Evolutionary conservation across 2,797 vertebrate species (phyloP), one percentile per base, ranked within the genome.

Genomic region (Enteromius trimaculatus): DNA sequence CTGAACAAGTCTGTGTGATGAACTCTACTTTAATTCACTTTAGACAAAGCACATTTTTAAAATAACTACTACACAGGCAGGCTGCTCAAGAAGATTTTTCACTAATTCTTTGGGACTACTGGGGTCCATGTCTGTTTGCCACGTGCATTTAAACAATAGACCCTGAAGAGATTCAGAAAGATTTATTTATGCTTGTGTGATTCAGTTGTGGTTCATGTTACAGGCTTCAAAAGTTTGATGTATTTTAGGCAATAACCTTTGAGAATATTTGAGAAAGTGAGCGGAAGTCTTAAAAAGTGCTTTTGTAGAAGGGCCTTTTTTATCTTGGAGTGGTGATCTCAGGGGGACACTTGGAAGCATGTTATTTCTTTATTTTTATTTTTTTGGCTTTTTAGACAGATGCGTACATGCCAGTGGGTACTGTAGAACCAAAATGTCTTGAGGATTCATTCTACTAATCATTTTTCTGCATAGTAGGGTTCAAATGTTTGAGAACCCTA

Each of bases 1-100:
- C 31, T 10, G 21, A 21, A 62, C 23, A 77, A 17, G 34, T 23
- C 19, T 65, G 42, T 19, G 21, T 51, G 42, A 60, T 58, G 44
- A 37, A 65, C 13, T 47, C 23, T 31, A 19, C 1, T 6, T 17
- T 47, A 47, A 31, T 26, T 88, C 82, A n/a, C 85, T 89, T 39
- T 90, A 84, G 83, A 88, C 87, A 75, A 79, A 65, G 70, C 68
- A 84, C 58, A 84, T 88, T 88, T 85, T 89, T 92, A 90, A 83
- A 93, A 92, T 77, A 84, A 62, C 88, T 91, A 92, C 92, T 89
- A 92, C 90, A 90, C 93, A 44, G 42, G 42, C 92, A 84, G 82
- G 82, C 65, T 42, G 26, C 78, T 72, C 81, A 42, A 55, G 81
- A 79, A 21, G 37, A 84, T 77, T 87, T 87, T 84, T 89, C 65